phyloP scores from a whole-genome alignment of 2,888 invertebrate genomes.

The Muscina levida region DNA sequence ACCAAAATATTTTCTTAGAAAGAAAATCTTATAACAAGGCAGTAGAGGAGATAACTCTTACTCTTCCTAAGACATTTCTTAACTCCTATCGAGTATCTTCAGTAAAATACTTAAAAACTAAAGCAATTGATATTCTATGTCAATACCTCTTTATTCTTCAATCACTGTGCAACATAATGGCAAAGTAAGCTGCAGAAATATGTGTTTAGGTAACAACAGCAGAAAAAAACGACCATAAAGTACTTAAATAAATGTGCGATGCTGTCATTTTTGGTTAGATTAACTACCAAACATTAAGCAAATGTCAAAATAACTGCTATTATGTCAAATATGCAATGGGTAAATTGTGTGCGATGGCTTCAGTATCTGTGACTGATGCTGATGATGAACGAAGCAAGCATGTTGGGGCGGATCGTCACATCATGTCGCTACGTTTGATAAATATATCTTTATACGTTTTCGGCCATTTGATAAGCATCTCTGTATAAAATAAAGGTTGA shows the following conservation, averaged over 20 bases:
- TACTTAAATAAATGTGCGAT: slow-evolving; percentile 26
- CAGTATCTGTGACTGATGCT: background rate
- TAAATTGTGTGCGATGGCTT: background rate
- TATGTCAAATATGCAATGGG: background rate
- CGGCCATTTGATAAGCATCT: slow-evolving; percentile 35
- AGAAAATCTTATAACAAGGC: too few species aligned
- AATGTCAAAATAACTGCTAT: slow-evolving; percentile 42
- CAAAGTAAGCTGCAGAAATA: background rate
- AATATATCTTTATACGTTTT: slow-evolving; percentile 22
- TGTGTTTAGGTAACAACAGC: background rate
- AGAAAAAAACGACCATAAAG: background rate
- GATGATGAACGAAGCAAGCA: background rate
- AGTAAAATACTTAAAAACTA: too few species aligned
- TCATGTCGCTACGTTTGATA: slow-evolving; percentile 8
- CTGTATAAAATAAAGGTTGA: slow-evolving; percentile 31
- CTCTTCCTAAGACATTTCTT: too few species aligned
- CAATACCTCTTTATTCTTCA: too few species aligned
- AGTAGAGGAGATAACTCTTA: too few species aligned
- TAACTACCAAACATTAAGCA: slow-evolving; percentile 34
- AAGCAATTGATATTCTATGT: too few species aligned
- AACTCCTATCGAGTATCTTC: too few species aligned
- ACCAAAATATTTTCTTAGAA: too few species aligned
- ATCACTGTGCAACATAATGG: too few species aligned
- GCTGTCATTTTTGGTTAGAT: slow-evolving; percentile 42
- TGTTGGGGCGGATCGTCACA: background rate